Evolutionary conservation across 2,888 invertebrate species (phyloP).

Genomic region (Glaucopsyche alexis): DNA sequence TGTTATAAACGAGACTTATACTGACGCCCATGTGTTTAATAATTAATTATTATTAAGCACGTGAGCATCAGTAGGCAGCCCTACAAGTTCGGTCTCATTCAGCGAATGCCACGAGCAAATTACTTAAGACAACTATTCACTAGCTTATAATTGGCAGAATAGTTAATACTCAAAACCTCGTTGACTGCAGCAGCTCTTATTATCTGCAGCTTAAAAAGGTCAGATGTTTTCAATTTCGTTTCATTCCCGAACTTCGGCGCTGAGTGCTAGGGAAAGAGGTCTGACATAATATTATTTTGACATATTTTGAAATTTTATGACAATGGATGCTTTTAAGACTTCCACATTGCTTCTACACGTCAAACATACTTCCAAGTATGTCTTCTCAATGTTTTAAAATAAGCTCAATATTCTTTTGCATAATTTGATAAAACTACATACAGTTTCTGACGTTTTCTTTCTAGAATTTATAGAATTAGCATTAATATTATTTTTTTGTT

Average conservation of each 20-base stretch:
- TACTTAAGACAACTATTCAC: slow-evolving; percentile 11
- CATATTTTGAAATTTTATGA: slow-evolving; percentile 16
- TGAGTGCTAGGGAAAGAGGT: neutral
- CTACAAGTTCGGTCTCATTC: neutral
- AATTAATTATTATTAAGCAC: neutral
- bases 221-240: neutral
- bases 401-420: slow-evolving; percentile 1
- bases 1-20: neutral
- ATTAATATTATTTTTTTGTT: neutral
- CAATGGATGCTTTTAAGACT: slow-evolving; percentile 4
- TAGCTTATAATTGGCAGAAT: neutral
- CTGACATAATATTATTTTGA: neutral
- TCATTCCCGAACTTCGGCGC: neutral
- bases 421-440: neutral
- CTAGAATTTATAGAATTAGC: neutral
- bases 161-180: neutral
- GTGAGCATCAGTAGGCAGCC: neutral
- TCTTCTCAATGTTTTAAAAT: neutral
- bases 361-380: neutral
- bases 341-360: neutral
- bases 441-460: neutral
- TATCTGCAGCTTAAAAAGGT: slow-evolving; percentile 1
- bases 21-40: too few relatives aligned
- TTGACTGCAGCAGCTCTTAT: neutral
- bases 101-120: neutral